Percentiles rank a stretch among this genome's conserved stretches.
Evolutionary conservation across 1,140 invertebrate genomes (phyloP).

Genomic region (Saccostrea glomerata): DNA sequence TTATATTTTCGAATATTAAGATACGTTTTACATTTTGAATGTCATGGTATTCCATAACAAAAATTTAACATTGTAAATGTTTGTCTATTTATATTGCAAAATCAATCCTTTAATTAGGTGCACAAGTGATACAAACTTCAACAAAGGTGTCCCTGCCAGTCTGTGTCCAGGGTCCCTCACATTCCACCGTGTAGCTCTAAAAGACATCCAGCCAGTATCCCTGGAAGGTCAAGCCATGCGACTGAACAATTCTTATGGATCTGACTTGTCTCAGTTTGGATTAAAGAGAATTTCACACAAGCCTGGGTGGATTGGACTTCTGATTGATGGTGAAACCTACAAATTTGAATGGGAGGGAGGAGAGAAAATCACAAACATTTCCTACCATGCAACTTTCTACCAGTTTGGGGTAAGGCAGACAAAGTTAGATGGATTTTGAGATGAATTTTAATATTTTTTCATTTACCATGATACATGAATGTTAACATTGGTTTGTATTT

Average conservation of each 20-base stretch:
- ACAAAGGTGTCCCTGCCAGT: slow-evolving; percentile 25
- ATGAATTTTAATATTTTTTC: slow-evolving; percentile 11
- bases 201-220: slow-evolving; percentile 61
- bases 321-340: slow-evolving; percentile 63
- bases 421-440: not conserved
- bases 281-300: slow-evolving; percentile 69
- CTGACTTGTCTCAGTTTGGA: slow-evolving; percentile 52
- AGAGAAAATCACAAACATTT: slow-evolving; percentile 69
- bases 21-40: too few relatives aligned
- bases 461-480: not conserved
- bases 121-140: slow-evolving; percentile 12
- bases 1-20: too few relatives aligned
- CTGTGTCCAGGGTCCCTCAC: slow-evolving; percentile 63
- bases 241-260: slow-evolving; percentile 67
- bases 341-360: slow-evolving; percentile 66
- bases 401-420: slow-evolving; percentile 65
- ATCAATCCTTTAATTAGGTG: not conserved
- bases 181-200: slow-evolving; percentile 72
- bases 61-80: too few relatives aligned
- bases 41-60: too few relatives aligned
- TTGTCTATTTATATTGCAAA: too few relatives aligned
- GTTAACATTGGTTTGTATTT: not conserved
- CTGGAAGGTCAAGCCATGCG: slow-evolving; percentile 63
- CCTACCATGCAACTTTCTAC: slow-evolving; percentile 67
- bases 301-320: slow-evolving; percentile 65